Conservation (phyloP, 1,140 invertebrate species). For the Drosophila lowei region DNA sequence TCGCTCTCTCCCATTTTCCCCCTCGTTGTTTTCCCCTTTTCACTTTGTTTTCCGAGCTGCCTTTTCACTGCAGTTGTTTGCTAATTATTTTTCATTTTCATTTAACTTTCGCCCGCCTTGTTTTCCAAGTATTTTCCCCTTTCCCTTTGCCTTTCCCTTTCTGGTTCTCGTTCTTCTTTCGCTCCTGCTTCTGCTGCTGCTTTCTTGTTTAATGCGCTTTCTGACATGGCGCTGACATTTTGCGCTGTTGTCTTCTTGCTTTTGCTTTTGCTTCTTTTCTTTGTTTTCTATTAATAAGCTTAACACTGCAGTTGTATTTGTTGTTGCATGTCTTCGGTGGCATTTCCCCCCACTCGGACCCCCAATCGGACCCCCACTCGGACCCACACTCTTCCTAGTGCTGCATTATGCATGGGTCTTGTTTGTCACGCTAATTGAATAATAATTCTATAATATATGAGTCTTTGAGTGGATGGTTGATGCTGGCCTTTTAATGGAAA, state of each 20-base stretch:
- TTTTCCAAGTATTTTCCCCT: conserved; percentile 30
- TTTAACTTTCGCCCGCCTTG: conserved; percentile 40
- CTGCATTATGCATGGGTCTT: conserved; percentile 58
- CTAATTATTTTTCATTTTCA: conserved; percentile 75
- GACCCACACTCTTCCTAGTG: conserved; percentile 8
- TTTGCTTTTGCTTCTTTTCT: conserved; percentile 1
- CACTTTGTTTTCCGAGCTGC: background rate
- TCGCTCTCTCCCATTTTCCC: background rate
- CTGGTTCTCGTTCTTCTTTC: background rate
- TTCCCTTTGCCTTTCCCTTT: background rate
- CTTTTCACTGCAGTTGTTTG: conserved; percentile 44
- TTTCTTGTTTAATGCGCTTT: conserved; percentile 56
- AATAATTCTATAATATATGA: conserved; percentile 48
- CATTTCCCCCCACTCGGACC: conserved; percentile 14
- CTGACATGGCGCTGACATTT: conserved; percentile 55
- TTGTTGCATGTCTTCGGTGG: conserved; percentile 22
- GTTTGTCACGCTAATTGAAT: conserved; percentile 70
- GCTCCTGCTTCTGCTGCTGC: conserved; percentile 1
- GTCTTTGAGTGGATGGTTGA: background rate
- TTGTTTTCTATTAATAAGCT: conserved; percentile 47
- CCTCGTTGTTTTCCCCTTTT: background rate
- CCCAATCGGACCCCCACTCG: conserved; percentile 9
- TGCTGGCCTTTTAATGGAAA: background rate
- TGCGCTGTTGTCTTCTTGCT: conserved; percentile 32
- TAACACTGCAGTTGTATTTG: conserved; percentile 13